Base-by-base conservation (phyloP, 2,797 vertebrate genomes). In the Chanos chanos region DNA sequence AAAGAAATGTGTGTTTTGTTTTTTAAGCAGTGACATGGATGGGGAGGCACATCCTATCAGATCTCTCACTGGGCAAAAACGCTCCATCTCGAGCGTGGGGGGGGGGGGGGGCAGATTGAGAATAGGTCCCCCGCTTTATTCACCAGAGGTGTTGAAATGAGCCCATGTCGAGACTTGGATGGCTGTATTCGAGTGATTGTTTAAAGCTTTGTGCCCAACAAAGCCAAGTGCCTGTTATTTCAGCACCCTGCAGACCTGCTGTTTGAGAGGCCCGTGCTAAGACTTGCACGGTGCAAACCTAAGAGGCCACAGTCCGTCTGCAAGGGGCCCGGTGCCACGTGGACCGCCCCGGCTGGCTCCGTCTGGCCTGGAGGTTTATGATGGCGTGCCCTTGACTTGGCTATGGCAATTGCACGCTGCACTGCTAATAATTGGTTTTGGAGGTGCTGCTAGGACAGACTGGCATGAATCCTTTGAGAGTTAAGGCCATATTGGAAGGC, bases 51-150 rank as follows among this genome's bases (percentile, higher is more conserved):
- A 66, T 61, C 48, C 65, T 61, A 45, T 60, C 36, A 62, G 54
- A 71, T 33, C 49, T 64, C 65, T 49, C 6, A 12, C 64, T 76
- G 66, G 61, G 65, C 12, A 53, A 24, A 49, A 49, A 64, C 37
- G 57, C 39, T 65, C 57, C 67, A 75, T 64, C 67, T 77, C 68
- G 58, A 66, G 50, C 57, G 57, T 61, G 47, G 21, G 69, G 58
- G 67, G 44, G 57, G 64, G 67, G 64, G 66, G 63, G 62, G 43
- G 51, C 55, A 64, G 44, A 68, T 73, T 71, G 64, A 36, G 55
- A 71, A 61, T 77, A 57, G 71, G 53, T 40, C 64, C 62, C 63
- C 58, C 55, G 70, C 56, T 7, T 67, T 61, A 41, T 70, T 70
- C 64, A 56, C 59, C 67, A 61, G 71, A 54, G 64, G 59, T 69